Base-by-base conservation (phyloP, 2,797 vertebrate species). In the Notoglanidium macrostoma region DNA sequence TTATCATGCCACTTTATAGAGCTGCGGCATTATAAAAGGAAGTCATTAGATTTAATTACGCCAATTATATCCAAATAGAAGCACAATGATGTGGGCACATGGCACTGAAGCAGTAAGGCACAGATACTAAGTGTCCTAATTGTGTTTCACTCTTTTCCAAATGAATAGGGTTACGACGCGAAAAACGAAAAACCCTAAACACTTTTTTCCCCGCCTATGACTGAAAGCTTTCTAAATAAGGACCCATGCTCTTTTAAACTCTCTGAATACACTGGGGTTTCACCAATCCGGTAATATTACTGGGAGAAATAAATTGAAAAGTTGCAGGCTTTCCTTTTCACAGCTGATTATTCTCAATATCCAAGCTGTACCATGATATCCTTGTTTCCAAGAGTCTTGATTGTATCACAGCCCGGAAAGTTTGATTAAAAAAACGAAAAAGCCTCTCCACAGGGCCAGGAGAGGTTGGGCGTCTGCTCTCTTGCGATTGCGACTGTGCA, bases 331-430 rank as follows among this genome's bases (percentile, higher is more conserved):
- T 92, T 88, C 77, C 90, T 93, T 91, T 91, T 92, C 90, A 91
- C 93, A 90, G 91, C 91, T 95, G 93, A 95, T 93, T 94, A 92
- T 94, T 93, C 91, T 93, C 90, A 92, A 88, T 88, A 93, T 89
- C 90, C 87, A 74, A 88, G 89, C 91, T 91, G 87, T 86, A 88
- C 91, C 79, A 85, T 92, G 94, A 94, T 94, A 92, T 92, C 89
- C 87, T 89, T 91, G 92, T 93, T 94, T 94, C 91, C 89, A 89
- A 86, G 88, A 89, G 89, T 57, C 80, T 83, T 90, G 92, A 93
- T 92, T 92, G 92, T 89, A 91, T 90, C 85, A 72, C 83, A 90
- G 90, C 87, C 91, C 90, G 92, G 88, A 86, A 94, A 93, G 91
- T 92, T 94, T 92, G 92, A 93, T 93, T 92, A 55, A 63, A 63